These are phyloP conservation scores for Tryphoninae sp. DNA, from an alignment of 2,888 invertebrate species.

Conservation along the genomic window DNA sequence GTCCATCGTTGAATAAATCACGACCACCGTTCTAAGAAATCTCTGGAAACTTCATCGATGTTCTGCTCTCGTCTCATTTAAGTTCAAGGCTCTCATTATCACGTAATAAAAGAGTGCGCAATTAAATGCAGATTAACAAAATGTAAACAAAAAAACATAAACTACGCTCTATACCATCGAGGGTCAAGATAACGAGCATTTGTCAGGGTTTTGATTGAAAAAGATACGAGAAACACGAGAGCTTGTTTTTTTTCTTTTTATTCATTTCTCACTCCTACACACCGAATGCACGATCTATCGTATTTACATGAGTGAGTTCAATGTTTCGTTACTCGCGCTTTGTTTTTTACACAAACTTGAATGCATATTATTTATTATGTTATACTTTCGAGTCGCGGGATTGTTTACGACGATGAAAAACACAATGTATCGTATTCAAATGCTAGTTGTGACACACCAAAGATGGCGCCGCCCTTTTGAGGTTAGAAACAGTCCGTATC, in stretches of 20 bases:
- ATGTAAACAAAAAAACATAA: neutral
- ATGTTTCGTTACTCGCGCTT: neutral
- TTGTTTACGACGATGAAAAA: conserved; percentile 15
- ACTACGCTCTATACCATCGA: neutral
- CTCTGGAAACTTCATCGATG: conserved; percentile 14
- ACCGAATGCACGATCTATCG: conserved; percentile 13
- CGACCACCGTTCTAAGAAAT: neutral
- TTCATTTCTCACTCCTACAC: conserved; percentile 33
- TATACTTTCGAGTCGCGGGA: neutral
- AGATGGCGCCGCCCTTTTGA: conserved; percentile 44
- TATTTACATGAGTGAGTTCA: neutral
- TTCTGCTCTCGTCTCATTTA: neutral
- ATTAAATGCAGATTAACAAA: neutral
- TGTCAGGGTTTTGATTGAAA: conserved; percentile 14
- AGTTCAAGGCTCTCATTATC: neutral
- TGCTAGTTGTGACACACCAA: conserved; percentile 13
- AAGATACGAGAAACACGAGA: conserved; percentile 7
- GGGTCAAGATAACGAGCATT: conserved; percentile 34
- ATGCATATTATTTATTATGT: neutral
- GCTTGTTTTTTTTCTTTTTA: conserved; percentile 20
- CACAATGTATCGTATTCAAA: conserved; percentile 42
- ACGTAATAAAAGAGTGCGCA: neutral
- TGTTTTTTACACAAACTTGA: neutral
- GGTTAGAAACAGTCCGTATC: conserved; percentile 29
- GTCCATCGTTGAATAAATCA: neutral